Evolutionary conservation across 2,888 invertebrate species (phyloP), one percentile per base, ranked within the genome.

Genomic region (Fragum fragum): DNA sequence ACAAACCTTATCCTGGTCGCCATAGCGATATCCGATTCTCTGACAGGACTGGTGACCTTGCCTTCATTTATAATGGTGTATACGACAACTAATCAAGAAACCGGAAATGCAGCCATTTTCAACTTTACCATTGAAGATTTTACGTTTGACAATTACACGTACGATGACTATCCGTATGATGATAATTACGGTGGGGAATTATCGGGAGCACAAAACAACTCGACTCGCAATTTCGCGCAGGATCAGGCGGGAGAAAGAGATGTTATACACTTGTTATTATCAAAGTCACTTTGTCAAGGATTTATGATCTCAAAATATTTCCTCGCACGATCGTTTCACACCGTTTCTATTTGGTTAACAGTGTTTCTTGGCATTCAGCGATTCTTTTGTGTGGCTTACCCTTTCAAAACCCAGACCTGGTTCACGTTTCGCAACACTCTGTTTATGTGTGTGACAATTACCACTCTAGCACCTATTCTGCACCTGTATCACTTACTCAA

Each of bases 261-360:
- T 16, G 16, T 1, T 18, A 16, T 11, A 7, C 32, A 36, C 3
- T 6, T 36, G 5, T 5, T 32, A 29, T 23, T 57, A n/a, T 57
- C 57, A 1, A 57, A 57, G 23, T 14, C 26, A 3, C 55, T 61
- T 55, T 79, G 79, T 59, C 32, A 69, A 16, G 59, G 57, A 9
- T 73, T 69, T 39, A 68, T 69, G 69, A 32, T 79, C 3, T 61
- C 71, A 18, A 73, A 73, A 21, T 61, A 68, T 32, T 79, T 69
- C 21, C 32, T 87, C 0, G 76, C 84, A 3, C 66, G 75, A n/a
- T 74, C 74, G 21, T 82, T 85, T 53, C 81, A 85, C 68, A 82
- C 81, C 3, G 63, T 78, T 18, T 87, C 87, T 5, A 72, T 80
- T 21, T 87, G 87, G 87, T 57, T 83, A 16, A 87, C 87, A 28